Percentiles rank a stretch among this genome's conserved stretches.
Conservation (phyloP, 2,888 invertebrate species). For the Coelinius sp. region DNA sequence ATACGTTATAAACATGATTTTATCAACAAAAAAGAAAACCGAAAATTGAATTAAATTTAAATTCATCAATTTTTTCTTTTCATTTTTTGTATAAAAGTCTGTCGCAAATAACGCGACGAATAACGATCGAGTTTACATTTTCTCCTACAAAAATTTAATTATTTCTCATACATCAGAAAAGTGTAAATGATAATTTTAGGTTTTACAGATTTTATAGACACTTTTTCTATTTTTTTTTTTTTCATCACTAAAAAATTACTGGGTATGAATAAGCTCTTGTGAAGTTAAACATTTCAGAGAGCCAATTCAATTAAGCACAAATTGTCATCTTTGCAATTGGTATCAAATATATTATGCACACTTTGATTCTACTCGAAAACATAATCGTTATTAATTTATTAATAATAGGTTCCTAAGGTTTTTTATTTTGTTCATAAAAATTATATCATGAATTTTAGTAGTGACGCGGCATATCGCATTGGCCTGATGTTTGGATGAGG, state of each 20-base stretch:
- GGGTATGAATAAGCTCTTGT: neutral
- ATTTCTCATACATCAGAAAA: neutral
- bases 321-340: slow-evolving; percentile 51
- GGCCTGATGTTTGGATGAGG: slow-evolving; percentile 97
- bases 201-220: slow-evolving; percentile 35
- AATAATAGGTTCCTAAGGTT: slow-evolving; percentile 15
- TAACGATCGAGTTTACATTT: slow-evolving; percentile 55
- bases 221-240: neutral
- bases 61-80: slow-evolving; percentile 52
- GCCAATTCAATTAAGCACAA: slow-evolving; percentile 51
- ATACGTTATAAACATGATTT: slow-evolving; percentile 64
- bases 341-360: slow-evolving; percentile 67
- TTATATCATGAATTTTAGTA: slow-evolving; percentile 83
- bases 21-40: slow-evolving; percentile 64
- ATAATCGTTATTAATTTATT: slow-evolving; percentile 10
- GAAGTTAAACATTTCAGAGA: too few species aligned
- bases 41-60: slow-evolving; percentile 54
- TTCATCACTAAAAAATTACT: neutral
- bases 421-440: slow-evolving; percentile 23
- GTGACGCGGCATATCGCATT: slow-evolving; percentile 95
- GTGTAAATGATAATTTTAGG: slow-evolving; percentile 21
- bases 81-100: slow-evolving; percentile 61
- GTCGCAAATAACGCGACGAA: slow-evolving; percentile 60
- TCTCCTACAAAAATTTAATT: slow-evolving; percentile 53
- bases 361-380: slow-evolving; percentile 62